Base-by-base conservation (phyloP, 2,113 vertebrate genomes). In the Scomber japonicus region DNA sequence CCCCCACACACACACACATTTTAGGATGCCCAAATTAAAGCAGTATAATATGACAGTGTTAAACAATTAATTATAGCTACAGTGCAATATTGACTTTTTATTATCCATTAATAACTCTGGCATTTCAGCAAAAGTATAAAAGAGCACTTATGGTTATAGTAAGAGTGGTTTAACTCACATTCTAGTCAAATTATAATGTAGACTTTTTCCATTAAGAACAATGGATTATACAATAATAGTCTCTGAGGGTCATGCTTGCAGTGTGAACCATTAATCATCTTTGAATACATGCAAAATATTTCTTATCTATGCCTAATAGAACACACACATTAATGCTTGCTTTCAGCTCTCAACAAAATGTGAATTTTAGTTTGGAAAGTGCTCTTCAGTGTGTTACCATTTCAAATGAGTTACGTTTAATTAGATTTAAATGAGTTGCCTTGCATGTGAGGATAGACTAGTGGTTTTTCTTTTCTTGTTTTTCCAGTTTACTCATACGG, bases 241-340 rank as follows among this genome's bases (percentile, higher is more conserved):
- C 35, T 66, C 30, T 27, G 48, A 62, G n/a, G 49, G 31, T 48
- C 27, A 69, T 40, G 24, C 35, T 66, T 31, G n/a, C 44, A 53
- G 46, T 55, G 40, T 44, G 30, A 64, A 67, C 16, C 51, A 63
- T 71, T 75, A 82, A 82, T 83, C 69, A n/a, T 30, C 19, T 72
- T 72, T 86, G 67, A 82, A 84, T 81, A 63, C 69, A 85, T 78
- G 71, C 54, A 83, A 75, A 80, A 72, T 61, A 65, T 61, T 78
- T 59, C 35, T 30, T 27, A 66, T 70, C 8, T 19, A 71, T 17
- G 50, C 49, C 61, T 75, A 68, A 75, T 62, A 24, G 54, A 68
- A 62, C 27, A 7, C 62, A 27, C 60, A 73, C 71, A 83, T 73
- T 3, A 78, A 53, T 51, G 12, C 48, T 54, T 44, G 27, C 61